These are phyloP conservation scores for Sitodiplosis mosellana DNA, from an alignment of 1,140 invertebrate genomes.

Conservation along the genomic window DNA sequence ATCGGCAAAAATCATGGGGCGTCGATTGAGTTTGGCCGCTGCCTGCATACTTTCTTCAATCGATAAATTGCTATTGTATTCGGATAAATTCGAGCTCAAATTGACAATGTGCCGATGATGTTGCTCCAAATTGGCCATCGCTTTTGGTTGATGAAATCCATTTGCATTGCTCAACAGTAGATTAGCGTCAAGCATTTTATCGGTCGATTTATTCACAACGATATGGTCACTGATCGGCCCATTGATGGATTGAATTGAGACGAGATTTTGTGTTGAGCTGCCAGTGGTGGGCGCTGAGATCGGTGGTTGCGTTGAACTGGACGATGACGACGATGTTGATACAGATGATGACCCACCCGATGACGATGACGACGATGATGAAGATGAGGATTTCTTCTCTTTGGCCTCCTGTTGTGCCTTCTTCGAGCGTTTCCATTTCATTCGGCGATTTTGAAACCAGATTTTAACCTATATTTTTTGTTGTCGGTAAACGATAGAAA, in stretches of 20 bases:
- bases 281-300: neutral
- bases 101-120: neutral
- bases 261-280: neutral
- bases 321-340: neutral
- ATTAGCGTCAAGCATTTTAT: neutral
- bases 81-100: neutral
- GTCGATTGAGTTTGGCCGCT: no score
- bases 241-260: neutral
- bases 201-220: neutral
- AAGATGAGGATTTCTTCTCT: slow-evolving; percentile 18
- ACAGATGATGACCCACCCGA: neutral
- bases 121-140: neutral
- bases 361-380: slow-evolving; percentile 5
- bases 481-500: neutral
- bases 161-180: neutral
- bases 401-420: slow-evolving; percentile 66
- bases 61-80: neutral
- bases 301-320: neutral
- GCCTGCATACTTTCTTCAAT: no score
- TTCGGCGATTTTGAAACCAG: slow-evolving; percentile 88
- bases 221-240: neutral
- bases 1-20: no score
- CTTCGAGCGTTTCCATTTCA: slow-evolving; percentile 93
- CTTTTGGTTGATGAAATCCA: neutral
- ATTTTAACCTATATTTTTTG: slow-evolving; percentile 64